Evolutionary conservation across 2,888 invertebrate species (phyloP), one percentile per base, ranked within the genome.

Genomic region (Eupsilia transversa): DNA sequence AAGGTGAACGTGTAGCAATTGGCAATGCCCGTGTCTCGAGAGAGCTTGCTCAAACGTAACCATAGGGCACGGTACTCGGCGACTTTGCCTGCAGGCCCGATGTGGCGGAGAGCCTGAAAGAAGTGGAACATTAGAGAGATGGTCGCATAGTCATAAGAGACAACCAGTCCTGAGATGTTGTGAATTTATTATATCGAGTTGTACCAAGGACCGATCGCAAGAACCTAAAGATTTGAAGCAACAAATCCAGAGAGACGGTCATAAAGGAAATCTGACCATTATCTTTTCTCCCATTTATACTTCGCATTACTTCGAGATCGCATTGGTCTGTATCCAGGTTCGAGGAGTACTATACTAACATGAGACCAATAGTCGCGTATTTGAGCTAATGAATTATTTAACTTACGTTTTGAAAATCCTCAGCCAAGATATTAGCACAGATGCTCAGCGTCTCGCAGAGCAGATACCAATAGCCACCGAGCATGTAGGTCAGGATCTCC

Each of bases 401-500:
- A 52, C 71, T 71, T 52, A 71, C 97, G 93, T 94, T 95, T 92
- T 98, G 97, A 89, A 98, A 98, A 88, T 98, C 97, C 76, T 97
- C 97, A 4, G 98, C 97, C 57, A 98, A 91, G 38, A 97, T 94
- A 81, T 97, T 97, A 0, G 98, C 98, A 7, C 97, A 97, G 27
- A 95, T 94, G 79, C 97, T 97, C 30, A 98, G 94, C 0, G 97
- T 95, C 88, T 97, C 97, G 83, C 98, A 98, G 23, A 97, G 96
- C 0, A 98, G 93, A 87, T 97, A 98, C 98, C 98, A 98, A 91
- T 97, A 97, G 0, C 97, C 98, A 0, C 98, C 98, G 60, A 98
- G 91, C 90, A 97, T 96, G 82, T 97, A 97, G 0, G 97, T 98
- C 61, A 97, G 90, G 61, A 97, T 97, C 89, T 98, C 98, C 85